Conservation (phyloP, 2,888 invertebrate species). For the Mythimna loreyi region DNA sequence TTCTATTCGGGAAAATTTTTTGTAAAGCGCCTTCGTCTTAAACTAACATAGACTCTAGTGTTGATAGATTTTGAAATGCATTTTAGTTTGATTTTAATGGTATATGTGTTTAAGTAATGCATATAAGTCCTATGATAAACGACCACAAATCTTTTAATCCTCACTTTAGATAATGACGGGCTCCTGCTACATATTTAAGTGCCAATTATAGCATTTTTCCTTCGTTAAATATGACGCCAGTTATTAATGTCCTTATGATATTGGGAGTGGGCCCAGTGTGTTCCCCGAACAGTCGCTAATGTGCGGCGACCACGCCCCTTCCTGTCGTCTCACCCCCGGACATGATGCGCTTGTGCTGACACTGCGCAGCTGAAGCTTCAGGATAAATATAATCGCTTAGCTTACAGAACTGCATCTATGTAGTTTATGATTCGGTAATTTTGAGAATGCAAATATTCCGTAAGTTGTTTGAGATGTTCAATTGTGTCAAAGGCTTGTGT, state of each 20-base stretch:
- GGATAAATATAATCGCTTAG: slow-evolving; percentile 57
- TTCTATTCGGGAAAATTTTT: slow-evolving; percentile 32
- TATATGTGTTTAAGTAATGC: not conserved
- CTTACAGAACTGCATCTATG: slow-evolving; percentile 50
- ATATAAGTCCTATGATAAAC: slow-evolving; percentile 14
- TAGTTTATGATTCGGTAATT: slow-evolving; percentile 26
- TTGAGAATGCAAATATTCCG: slow-evolving; percentile 11
- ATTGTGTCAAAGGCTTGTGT: not conserved
- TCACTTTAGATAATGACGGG: slow-evolving; percentile 45
- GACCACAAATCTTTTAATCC: slow-evolving; percentile 43
- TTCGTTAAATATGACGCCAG: slow-evolving; percentile 62
- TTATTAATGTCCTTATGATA: slow-evolving; percentile 69
- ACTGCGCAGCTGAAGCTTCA: slow-evolving; percentile 61
- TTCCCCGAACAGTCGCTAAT: slow-evolving; percentile 81
- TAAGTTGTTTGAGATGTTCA: not conserved
- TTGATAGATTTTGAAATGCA: not conserved
- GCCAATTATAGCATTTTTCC: slow-evolving; percentile 66
- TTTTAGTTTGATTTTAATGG: slow-evolving; percentile 1
- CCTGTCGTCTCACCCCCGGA: slow-evolving; percentile 79
- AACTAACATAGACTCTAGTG: slow-evolving; percentile 22
- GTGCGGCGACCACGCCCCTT: slow-evolving; percentile 83
- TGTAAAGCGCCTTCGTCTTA: slow-evolving; percentile 15
- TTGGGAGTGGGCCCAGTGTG: slow-evolving; percentile 68
- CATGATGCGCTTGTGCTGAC: slow-evolving; percentile 59
- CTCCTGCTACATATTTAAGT: slow-evolving; percentile 55